These are phyloP conservation scores for Epirrhoe tristata DNA, from an alignment of 2,888 invertebrate species.

Conservation along the genomic window DNA sequence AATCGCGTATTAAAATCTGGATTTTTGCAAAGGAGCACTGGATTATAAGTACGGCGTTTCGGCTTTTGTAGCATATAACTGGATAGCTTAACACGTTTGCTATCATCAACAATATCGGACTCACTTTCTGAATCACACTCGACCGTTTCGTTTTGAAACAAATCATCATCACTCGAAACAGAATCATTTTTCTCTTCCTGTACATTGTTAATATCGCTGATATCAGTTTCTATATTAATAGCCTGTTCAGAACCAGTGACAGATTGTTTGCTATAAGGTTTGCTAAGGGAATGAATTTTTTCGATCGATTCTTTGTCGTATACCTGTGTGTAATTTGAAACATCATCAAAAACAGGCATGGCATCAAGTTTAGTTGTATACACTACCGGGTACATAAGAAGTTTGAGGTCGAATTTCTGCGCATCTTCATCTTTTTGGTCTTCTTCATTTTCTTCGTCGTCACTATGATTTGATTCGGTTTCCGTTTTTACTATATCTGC, in stretches of 20 bases:
- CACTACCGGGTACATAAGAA: slow-evolving; percentile 67
- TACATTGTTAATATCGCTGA: background rate
- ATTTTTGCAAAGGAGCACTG: slow-evolving; percentile 74
- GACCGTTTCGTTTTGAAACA: slow-evolving; percentile 29
- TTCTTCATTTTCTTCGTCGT: slow-evolving; percentile 7
- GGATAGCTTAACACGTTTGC: slow-evolving; percentile 55
- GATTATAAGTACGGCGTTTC: slow-evolving; percentile 63
- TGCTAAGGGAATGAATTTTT: slow-evolving; percentile 61
- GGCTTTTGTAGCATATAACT: slow-evolving; percentile 72
- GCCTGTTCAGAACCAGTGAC: slow-evolving; percentile 38
- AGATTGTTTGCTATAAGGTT: slow-evolving; percentile 53
- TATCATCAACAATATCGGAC: slow-evolving; percentile 41
- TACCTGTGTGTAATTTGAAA: slow-evolving; percentile 47
- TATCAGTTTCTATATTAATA: slow-evolving; percentile 3
- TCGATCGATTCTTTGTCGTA: slow-evolving; percentile 56
- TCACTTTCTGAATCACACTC: slow-evolving; percentile 38
- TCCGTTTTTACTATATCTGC: background rate
- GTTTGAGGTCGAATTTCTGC: slow-evolving; percentile 67
- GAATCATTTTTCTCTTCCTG: slow-evolving; percentile 5
- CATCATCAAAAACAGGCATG: slow-evolving; percentile 60
- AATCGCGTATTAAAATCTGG: slow-evolving; percentile 78
- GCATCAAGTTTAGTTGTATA: slow-evolving; percentile 69
- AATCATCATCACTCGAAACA: slow-evolving; percentile 32
- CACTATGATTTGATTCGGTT: background rate
- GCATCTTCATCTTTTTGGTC: slow-evolving; percentile 33